These are phyloP conservation scores for Saturnia japonica DNA, from an alignment of 2,888 invertebrate species.

Conservation along the genomic window DNA sequence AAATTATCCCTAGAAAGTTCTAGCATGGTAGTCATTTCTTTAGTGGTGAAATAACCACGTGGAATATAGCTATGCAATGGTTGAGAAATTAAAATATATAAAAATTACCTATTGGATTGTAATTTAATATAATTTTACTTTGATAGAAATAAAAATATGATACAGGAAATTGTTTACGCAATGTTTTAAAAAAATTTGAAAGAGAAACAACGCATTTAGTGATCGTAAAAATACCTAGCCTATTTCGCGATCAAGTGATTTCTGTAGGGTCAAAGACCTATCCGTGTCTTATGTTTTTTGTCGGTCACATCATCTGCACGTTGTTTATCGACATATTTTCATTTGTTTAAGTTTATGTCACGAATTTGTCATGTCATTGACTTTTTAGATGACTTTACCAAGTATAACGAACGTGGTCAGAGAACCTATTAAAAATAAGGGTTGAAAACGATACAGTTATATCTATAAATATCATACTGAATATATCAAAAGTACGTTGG, in stretches of 20 bases:
- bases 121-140: too few species aligned
- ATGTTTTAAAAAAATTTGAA: not conserved
- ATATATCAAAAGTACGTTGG: not conserved
- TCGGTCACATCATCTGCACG: not conserved
- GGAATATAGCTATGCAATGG: too few species aligned
- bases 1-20: too few species aligned
- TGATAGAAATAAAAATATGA: not conserved
- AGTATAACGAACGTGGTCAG: not conserved
- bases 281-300: not conserved
- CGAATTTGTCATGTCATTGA: not conserved
- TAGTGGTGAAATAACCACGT: too few species aligned
- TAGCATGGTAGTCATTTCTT: too few species aligned
- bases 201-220: not conserved
- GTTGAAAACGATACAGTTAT: not conserved
- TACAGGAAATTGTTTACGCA: not conserved
- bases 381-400: not conserved
- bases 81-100: too few species aligned
- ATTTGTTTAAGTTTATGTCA: not conserved
- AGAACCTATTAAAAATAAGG: not conserved
- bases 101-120: too few species aligned
- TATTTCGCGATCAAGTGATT: constrained; percentile 1
- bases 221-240: not conserved
- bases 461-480: not conserved
- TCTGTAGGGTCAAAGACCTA: not conserved
- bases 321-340: not conserved